These are phyloP conservation scores for Pollenia angustigena DNA, from an alignment of 2,888 invertebrate genomes.

Conservation along the genomic window DNA sequence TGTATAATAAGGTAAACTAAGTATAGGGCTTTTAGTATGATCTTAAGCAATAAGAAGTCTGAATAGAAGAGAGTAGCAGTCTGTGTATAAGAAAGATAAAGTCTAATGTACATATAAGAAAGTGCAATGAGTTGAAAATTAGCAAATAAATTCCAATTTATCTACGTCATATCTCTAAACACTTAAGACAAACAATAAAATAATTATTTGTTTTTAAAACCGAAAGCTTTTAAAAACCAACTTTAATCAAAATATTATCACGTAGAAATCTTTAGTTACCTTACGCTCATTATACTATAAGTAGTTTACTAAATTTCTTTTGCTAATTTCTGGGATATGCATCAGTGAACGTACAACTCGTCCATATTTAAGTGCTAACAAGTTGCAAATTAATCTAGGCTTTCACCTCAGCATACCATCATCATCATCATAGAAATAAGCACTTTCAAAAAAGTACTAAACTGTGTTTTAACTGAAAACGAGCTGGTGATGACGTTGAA, in stretches of 20 bases:
- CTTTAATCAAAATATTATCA: slow-evolving; percentile 8
- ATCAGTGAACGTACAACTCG: slow-evolving; percentile 28
- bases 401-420: slow-evolving; percentile 58
- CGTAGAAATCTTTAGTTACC: background rate
- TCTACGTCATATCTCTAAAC: no score
- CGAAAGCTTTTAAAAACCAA: background rate
- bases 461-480: background rate
- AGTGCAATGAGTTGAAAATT: no score
- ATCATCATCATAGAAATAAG: background rate
- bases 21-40: no score
- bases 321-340: slow-evolving; percentile 24
- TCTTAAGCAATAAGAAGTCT: no score
- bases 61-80: no score
- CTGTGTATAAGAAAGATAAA: no score
- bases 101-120: no score
- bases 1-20: no score
- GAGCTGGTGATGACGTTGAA: background rate
- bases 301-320: slow-evolving; percentile 1
- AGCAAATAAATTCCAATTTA: no score
- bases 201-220: background rate
- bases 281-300: slow-evolving; percentile 7
- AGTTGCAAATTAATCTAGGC: slow-evolving; percentile 60
- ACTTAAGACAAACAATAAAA: no score
- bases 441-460: background rate
- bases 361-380: slow-evolving; percentile 47